phyloP scores from a whole-genome alignment of 2,888 invertebrate genomes.

The Hypomecis punctinalis region DNA sequence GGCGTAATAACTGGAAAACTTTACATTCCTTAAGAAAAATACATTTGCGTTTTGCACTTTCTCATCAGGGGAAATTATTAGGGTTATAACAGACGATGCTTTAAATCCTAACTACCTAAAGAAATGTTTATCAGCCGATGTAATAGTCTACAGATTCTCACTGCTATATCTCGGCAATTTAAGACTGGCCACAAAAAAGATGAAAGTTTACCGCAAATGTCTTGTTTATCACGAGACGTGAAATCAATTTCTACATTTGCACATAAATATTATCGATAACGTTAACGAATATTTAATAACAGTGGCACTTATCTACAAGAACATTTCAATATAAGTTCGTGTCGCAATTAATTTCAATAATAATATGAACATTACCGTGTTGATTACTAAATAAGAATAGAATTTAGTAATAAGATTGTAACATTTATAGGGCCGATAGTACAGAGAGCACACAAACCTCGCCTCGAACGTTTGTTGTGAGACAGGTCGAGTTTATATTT shows the following conservation, averaged over 20 bases:
- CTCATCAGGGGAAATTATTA: too few species aligned
- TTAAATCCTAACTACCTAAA: too few species aligned
- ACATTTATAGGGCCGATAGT: background rate
- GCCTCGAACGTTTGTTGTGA: constrained; percentile 64
- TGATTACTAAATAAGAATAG: background rate
- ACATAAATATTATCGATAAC: constrained; percentile 12
- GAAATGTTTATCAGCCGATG: constrained; percentile 5
- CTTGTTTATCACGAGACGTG: constrained; percentile 14
- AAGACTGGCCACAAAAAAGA: constrained; percentile 18
- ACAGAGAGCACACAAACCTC: constrained; percentile 51
- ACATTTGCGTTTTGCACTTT: too few species aligned
- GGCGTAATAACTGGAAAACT: too few species aligned
- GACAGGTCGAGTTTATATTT: constrained; percentile 51
- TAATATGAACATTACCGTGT: background rate
- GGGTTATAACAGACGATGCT: too few species aligned
- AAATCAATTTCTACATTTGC: constrained; percentile 24
- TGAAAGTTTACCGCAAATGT: constrained; percentile 26
- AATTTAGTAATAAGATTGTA: background rate
- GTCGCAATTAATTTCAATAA: constrained; percentile 1
- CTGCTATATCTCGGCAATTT: constrained; percentile 8
- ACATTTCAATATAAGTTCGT: background rate
- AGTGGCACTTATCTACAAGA: background rate
- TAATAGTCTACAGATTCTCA: constrained; percentile 6
- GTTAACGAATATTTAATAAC: constrained; percentile 4
- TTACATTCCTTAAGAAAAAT: too few species aligned